phyloP scores from a whole-genome alignment of 2,113 vertebrate species.

The Chaetodon auriga region DNA sequence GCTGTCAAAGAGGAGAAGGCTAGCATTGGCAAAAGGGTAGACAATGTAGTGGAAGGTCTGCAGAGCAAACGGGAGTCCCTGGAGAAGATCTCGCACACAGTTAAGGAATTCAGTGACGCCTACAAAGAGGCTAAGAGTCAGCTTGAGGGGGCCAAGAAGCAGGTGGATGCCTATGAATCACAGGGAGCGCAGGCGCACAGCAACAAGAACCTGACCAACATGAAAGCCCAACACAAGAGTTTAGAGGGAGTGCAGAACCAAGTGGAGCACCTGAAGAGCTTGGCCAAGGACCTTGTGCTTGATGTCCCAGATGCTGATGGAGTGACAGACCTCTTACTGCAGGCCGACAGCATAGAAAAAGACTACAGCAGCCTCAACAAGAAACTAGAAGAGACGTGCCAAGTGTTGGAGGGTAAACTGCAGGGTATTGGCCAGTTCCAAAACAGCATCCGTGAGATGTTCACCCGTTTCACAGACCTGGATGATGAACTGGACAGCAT shows the following conservation, averaged over 20 bases:
- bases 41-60: slow-evolving; percentile 86
- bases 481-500: slow-evolving; percentile 97
- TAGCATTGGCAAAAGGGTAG: slow-evolving; percentile 85
- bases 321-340: slow-evolving; percentile 89
- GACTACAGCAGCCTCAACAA: slow-evolving; percentile 86
- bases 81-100: slow-evolving; percentile 88
- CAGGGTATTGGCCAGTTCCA: slow-evolving; percentile 98
- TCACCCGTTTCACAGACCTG: slow-evolving; percentile 92
- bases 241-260: slow-evolving; percentile 88
- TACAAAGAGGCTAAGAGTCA: slow-evolving; percentile 88
- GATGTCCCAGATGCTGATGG: slow-evolving; percentile 90
- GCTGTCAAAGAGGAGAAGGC: slow-evolving; percentile 86
- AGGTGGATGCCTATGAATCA: slow-evolving; percentile 86
- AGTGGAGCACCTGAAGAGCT: slow-evolving; percentile 86
- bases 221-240: slow-evolving; percentile 94
- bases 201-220: slow-evolving; percentile 91
- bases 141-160: slow-evolving; percentile 88
- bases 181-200: slow-evolving; percentile 91
- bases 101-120: slow-evolving; percentile 93
- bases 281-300: slow-evolving; percentile 90
- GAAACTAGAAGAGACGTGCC: slow-evolving; percentile 90
- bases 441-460: slow-evolving; percentile 96
- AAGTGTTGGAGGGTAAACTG: slow-evolving; percentile 92
- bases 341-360: slow-evolving; percentile 87
- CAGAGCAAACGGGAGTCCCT: slow-evolving; percentile 89